These are phyloP conservation scores for Champsocephalus gunnari DNA, from an alignment of 2,797 vertebrate genomes.

Conservation along the genomic window DNA sequence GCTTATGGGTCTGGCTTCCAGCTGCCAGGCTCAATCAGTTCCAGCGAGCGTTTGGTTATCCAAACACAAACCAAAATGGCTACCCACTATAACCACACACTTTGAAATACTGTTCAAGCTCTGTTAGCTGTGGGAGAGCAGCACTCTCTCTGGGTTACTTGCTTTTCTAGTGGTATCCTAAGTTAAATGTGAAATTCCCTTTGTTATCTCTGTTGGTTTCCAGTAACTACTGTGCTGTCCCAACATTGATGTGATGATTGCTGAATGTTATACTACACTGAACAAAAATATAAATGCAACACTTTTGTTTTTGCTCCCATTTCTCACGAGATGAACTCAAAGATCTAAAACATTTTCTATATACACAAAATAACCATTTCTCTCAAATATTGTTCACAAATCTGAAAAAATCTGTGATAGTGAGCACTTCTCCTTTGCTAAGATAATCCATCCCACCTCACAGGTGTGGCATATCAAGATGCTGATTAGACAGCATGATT, in stretches of 20 bases:
- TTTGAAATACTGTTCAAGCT: conserved; percentile 28
- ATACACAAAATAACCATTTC: no score
- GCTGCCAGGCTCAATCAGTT: conserved; percentile 25
- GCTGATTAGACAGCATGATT: no score
- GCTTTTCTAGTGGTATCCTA: not conserved
- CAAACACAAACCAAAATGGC: conserved; percentile 4
- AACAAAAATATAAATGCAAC: no score
- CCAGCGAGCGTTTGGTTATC: conserved; percentile 31
- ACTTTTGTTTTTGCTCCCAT: no score
- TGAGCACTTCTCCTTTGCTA: no score
- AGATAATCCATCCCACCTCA: no score
- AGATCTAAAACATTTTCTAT: no score
- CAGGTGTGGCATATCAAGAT: no score
- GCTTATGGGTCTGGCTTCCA: conserved; percentile 23
- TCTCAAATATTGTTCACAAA: no score
- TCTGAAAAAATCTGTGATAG: no score
- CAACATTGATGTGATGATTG: not conserved
- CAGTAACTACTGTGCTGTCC: not conserved
- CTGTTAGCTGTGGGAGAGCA: conserved; percentile 16
- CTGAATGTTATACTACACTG: not conserved
- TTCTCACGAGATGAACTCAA: no score
- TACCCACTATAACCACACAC: not conserved
- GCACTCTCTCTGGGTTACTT: not conserved
- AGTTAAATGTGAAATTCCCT: not conserved
- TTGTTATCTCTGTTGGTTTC: not conserved